Percentiles rank a stretch among this genome's conserved stretches.
Conservation (phyloP, 2,113 vertebrate genomes). For the Epinephelus moara region DNA sequence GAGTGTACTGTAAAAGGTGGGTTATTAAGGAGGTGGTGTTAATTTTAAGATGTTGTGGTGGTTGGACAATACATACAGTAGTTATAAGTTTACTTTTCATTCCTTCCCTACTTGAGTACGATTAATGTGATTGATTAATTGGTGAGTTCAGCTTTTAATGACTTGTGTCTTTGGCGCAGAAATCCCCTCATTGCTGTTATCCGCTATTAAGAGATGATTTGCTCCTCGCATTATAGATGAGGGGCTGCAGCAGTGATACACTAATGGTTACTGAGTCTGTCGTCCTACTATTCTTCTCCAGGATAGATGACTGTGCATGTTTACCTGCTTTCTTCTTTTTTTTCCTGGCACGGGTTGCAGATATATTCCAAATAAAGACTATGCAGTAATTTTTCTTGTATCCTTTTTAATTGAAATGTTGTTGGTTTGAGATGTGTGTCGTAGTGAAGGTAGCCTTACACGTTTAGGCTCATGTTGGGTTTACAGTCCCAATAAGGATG, state of each 20-base stretch:
- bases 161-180: not conserved
- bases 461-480: not conserved
- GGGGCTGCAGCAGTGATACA: constrained; percentile 1
- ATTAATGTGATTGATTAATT: constrained; percentile 23
- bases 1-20: not conserved
- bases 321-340: constrained; percentile 40
- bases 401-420: not conserved
- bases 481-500: not conserved
- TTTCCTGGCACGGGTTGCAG: constrained; percentile 7
- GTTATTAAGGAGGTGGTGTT: not conserved
- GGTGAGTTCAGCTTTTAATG: constrained; percentile 8
- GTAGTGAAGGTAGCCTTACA: not conserved
- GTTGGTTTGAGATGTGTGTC: not conserved
- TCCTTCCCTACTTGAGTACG: not conserved
- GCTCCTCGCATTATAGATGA: not conserved
- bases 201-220: not conserved
- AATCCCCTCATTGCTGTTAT: not conserved
- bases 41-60: constrained; percentile 12
- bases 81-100: constrained; percentile 3
- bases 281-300: not conserved
- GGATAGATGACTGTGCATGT: constrained; percentile 42
- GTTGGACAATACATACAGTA: not conserved
- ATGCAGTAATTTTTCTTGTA: constrained; percentile 38
- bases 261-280: constrained; percentile 19
- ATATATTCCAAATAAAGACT: constrained; percentile 76